phyloP scores from a whole-genome alignment of 2,888 invertebrate genomes.

The Lasioglossum oenotherae region DNA sequence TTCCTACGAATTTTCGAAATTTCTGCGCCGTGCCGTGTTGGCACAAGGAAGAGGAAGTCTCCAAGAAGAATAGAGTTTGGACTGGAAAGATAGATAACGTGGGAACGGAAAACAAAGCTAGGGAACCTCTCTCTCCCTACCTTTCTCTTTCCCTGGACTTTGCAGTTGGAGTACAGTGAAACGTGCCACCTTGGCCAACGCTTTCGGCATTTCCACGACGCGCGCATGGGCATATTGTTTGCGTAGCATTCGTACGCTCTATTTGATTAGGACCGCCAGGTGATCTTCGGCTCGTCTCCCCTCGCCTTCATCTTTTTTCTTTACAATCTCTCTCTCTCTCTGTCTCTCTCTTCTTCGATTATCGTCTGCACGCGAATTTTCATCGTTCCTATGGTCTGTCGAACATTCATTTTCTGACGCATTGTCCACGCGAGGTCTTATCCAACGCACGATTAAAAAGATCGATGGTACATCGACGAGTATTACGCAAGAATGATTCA shows the following conservation, averaged over 20 bases:
- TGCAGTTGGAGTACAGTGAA: conserved; percentile 50
- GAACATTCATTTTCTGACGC: neutral
- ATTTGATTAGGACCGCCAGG: conserved; percentile 84
- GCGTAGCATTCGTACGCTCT: conserved; percentile 77
- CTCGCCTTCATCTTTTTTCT: conserved; percentile 36
- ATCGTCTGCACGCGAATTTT: conserved; percentile 60
- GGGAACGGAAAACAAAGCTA: conserved; percentile 70
- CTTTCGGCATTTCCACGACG: conserved; percentile 70
- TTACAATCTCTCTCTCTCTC: conserved; percentile 56
- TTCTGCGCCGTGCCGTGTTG: neutral
- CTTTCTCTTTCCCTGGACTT: conserved; percentile 44
- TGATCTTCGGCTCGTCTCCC: conserved; percentile 70
- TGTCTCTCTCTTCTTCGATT: conserved; percentile 58
- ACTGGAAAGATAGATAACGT: conserved; percentile 51
- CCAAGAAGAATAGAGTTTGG: conserved; percentile 18
- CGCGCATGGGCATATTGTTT: conserved; percentile 73
- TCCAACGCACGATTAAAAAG: neutral
- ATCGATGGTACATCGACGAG: neutral
- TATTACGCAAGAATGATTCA: neutral
- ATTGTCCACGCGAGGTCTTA: neutral
- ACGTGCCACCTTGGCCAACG: conserved; percentile 52
- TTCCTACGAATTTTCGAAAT: conserved; percentile 2
- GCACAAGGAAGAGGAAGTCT: neutral
- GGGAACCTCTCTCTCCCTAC: conserved; percentile 7
- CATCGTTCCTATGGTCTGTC: conserved; percentile 31